Percentiles rank a stretch among this genome's conserved stretches.
Conservation (phyloP, 1,140 invertebrate species). For the Parasteatoda tepidariorum region DNA sequence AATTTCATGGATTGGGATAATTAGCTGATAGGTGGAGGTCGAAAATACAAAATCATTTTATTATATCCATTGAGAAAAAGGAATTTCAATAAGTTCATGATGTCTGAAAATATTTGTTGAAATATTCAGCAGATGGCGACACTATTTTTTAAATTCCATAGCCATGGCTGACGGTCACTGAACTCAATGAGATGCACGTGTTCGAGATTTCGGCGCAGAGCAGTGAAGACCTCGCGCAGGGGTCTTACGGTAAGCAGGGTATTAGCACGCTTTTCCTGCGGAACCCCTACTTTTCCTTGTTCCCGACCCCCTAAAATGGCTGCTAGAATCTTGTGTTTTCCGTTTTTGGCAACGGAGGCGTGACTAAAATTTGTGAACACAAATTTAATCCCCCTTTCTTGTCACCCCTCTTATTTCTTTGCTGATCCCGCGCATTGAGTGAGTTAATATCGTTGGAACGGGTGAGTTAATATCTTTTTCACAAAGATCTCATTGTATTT, state of each 20-base stretch:
- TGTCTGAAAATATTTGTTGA: too few species aligned
- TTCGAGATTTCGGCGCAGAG: slow-evolving; percentile 15
- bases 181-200: slow-evolving; percentile 5
- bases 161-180: slow-evolving; percentile 35
- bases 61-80: too few species aligned
- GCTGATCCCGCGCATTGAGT: neutral
- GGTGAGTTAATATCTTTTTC: neutral
- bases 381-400: neutral
- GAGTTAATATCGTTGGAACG: neutral
- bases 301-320: slow-evolving; percentile 13
- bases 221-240: slow-evolving; percentile 38
- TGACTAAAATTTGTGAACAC: slow-evolving; percentile 48
- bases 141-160: neutral
- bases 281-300: slow-evolving; percentile 3
- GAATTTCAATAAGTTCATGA: too few species aligned
- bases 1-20: too few species aligned
- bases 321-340: slow-evolving; percentile 40
- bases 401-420: neutral
- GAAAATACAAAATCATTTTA: too few species aligned
- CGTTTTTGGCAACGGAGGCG: slow-evolving; percentile 53
- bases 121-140: slow-evolving; percentile 27
- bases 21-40: too few species aligned
- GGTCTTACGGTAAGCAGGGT: neutral
- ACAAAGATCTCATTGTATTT: neutral
- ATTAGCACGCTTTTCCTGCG: neutral